phyloP scores from a whole-genome alignment of 2,888 invertebrate species.

The Abrostola tripartita region DNA sequence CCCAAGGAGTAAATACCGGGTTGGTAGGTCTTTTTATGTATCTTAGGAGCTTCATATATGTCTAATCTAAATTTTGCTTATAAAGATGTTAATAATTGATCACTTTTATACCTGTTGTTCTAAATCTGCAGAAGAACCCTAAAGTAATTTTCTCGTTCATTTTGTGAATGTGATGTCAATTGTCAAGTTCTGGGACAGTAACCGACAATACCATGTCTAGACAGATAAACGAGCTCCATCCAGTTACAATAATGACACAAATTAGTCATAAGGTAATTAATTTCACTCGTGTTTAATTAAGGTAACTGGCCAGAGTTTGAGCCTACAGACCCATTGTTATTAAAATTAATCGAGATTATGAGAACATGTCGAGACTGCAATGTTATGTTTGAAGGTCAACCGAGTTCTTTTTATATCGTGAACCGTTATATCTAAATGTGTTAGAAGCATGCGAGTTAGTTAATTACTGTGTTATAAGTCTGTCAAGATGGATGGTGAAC shows the following conservation, averaged over 20 bases:
- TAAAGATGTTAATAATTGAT: no score
- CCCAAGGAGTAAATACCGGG: no score
- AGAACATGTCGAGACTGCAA: constrained; percentile 40
- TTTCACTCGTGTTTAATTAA: background rate
- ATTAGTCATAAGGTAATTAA: background rate
- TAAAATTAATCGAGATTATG: constrained; percentile 26
- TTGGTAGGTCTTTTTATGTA: no score
- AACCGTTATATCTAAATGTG: constrained; percentile 46
- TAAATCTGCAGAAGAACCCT: no score
- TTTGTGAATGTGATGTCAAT: background rate
- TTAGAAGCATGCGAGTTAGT: constrained; percentile 50
- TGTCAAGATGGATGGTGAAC: constrained; percentile 11
- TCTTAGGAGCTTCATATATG: no score
- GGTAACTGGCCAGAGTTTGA: background rate
- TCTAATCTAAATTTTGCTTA: no score
- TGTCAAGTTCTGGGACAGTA: no score
- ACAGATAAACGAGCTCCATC: background rate
- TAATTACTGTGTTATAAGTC: constrained; percentile 23
- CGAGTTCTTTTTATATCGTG: constrained; percentile 47
- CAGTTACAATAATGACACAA: background rate
- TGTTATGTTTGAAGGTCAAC: constrained; percentile 58
- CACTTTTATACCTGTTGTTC: no score
- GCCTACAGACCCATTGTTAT: constrained; percentile 15
- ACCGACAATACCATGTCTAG: background rate
- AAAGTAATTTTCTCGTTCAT: no score